Percentiles rank a stretch among this genome's conserved stretches.
Evolutionary conservation across 2,888 invertebrate species (phyloP).

Genomic region (Crioceris asparagi): DNA sequence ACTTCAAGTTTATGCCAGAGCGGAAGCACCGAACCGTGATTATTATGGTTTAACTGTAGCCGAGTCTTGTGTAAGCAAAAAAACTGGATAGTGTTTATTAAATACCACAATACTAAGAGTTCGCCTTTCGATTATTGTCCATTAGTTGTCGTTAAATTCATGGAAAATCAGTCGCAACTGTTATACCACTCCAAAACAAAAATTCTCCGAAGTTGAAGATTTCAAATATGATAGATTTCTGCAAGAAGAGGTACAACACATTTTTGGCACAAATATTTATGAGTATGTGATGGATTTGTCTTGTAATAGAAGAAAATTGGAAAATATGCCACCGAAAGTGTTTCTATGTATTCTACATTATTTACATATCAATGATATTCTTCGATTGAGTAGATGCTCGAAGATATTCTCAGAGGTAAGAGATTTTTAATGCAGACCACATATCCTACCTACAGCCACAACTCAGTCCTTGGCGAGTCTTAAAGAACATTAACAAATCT

Average conservation of each 20-base stretch:
- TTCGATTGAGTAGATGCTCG: constrained; percentile 15
- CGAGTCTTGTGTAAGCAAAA: constrained; percentile 23
- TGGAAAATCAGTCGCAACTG: constrained; percentile 22
- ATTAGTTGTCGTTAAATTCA: constrained; percentile 16
- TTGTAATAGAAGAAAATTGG: constrained; percentile 14
- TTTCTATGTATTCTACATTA: constrained; percentile 24
- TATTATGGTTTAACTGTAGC: constrained; percentile 33
- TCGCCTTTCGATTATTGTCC: background rate
- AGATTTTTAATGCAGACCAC: background rate
- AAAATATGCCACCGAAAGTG: constrained; percentile 20
- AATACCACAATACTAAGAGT: background rate
- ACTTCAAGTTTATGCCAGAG: constrained; percentile 30
- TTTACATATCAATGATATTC: constrained; percentile 17
- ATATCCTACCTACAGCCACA: too few species aligned
- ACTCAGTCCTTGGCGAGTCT: too few species aligned
- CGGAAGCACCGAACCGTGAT: constrained; percentile 30
- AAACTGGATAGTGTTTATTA: background rate
- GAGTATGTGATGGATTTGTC: constrained; percentile 16
- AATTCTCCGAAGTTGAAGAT: constrained; percentile 19
- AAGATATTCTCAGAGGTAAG: constrained; percentile 22
- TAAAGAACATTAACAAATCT: too few species aligned
- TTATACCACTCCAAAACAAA: constrained; percentile 16
- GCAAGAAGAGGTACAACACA: constrained; percentile 24
- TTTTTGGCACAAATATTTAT: constrained; percentile 24
- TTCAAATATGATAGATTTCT: constrained; percentile 22